phyloP scores from a whole-genome alignment of 2,888 invertebrate genomes.

The Thereva nobilitata region DNA sequence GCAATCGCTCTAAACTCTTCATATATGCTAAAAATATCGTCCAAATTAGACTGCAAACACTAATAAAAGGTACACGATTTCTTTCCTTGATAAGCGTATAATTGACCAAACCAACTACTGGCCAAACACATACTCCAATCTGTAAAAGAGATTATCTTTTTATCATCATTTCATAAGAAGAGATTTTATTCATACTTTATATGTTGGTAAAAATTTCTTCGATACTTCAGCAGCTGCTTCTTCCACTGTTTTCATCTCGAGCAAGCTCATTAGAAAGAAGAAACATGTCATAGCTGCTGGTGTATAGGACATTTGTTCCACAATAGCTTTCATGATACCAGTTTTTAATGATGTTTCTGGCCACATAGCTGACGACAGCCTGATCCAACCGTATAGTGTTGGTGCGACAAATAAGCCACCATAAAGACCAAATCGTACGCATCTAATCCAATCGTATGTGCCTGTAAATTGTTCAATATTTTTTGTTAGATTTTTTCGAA shows the following conservation, averaged over 20 bases:
- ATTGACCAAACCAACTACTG: constrained; percentile 72
- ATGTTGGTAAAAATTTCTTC: constrained; percentile 75
- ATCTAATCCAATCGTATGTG: constrained; percentile 70
- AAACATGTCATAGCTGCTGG: constrained; percentile 78
- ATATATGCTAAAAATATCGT: constrained; percentile 77
- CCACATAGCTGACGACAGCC: constrained; percentile 75
- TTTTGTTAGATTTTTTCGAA: neutral
- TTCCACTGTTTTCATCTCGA: constrained; percentile 69
- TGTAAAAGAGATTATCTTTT: constrained; percentile 49
- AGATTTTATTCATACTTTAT: constrained; percentile 52
- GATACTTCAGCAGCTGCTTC: constrained; percentile 68
- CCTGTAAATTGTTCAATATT: constrained; percentile 49
- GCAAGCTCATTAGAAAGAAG: constrained; percentile 74
- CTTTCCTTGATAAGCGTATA: constrained; percentile 71
- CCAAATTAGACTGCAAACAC: constrained; percentile 74
- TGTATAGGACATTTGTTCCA: constrained; percentile 76
- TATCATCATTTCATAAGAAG: neutral
- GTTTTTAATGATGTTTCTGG: constrained; percentile 71
- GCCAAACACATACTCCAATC: constrained; percentile 73
- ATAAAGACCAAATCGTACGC: constrained; percentile 74
- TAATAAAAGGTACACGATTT: constrained; percentile 74
- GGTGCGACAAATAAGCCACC: constrained; percentile 84
- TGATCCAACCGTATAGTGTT: constrained; percentile 78
- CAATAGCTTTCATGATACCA: constrained; percentile 74
- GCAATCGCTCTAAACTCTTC: constrained; percentile 65